Conservation (phyloP, 1,140 invertebrate species). For the Cyphomyrmex costatus region DNA sequence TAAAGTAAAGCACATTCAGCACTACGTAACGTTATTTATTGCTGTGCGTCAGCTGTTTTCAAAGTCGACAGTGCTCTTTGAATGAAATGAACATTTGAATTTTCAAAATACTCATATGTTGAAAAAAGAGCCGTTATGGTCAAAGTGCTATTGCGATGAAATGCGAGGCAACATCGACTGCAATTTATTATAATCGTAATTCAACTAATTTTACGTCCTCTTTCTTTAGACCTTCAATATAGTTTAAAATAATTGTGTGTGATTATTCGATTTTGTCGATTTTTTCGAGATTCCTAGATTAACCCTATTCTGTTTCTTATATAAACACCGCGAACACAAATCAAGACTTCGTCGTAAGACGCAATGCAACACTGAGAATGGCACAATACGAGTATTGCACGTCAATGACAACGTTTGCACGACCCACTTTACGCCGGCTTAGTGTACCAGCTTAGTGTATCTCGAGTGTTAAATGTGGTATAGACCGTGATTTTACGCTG, state of each 20-base stretch:
- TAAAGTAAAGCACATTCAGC: slow-evolving; percentile 15
- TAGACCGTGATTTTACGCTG: slow-evolving; percentile 50
- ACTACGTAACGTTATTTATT: slow-evolving; percentile 25
- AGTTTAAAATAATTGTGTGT: neutral
- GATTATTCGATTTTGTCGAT: slow-evolving; percentile 21
- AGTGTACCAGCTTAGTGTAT: slow-evolving; percentile 41
- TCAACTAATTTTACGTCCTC: neutral
- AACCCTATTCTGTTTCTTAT: slow-evolving; percentile 36
- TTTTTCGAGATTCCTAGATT: neutral
- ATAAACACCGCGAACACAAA: slow-evolving; percentile 52
- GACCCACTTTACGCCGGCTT: slow-evolving; percentile 60
- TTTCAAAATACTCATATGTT: neutral
- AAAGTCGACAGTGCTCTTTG: slow-evolving; percentile 22
- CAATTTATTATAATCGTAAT: neutral
- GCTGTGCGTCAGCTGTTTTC: slow-evolving; percentile 13
- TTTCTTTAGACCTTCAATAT: neutral
- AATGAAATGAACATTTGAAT: neutral
- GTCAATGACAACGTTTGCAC: slow-evolving; percentile 58
- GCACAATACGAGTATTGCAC: slow-evolving; percentile 58
- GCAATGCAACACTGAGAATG: slow-evolving; percentile 30
- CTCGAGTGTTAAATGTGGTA: slow-evolving; percentile 50
- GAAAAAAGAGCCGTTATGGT: neutral
- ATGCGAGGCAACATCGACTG: neutral
- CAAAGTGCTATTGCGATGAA: neutral
- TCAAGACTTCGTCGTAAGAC: slow-evolving; percentile 48